These are phyloP conservation scores for Benthosema pterotum DNA, from an alignment of 2,797 vertebrate genomes.

Conservation along the genomic window DNA sequence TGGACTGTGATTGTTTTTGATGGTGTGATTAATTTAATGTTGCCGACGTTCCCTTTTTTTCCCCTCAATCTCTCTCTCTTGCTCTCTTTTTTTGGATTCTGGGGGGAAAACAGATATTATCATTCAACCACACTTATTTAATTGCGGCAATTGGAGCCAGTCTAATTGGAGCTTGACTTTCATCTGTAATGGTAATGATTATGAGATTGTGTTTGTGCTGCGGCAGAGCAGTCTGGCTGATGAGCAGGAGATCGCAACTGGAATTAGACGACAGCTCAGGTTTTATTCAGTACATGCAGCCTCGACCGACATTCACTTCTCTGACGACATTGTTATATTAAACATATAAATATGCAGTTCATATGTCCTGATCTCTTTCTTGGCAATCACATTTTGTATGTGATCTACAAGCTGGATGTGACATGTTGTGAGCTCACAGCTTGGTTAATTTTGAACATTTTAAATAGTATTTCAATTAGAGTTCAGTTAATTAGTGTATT, in stretches of 20 bases:
- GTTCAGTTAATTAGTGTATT: constrained; percentile 16
- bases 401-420: too few species aligned
- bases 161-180: constrained; percentile 83
- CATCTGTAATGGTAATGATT: constrained; percentile 87
- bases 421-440: too few species aligned
- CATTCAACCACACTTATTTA: constrained; percentile 88
- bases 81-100: constrained; percentile 52
- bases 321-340: too few species aligned
- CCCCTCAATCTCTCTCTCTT: constrained; percentile 48
- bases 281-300: constrained; percentile 13
- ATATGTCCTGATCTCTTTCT: too few species aligned
- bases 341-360: too few species aligned
- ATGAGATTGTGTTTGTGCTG: constrained; percentile 81
- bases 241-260: constrained; percentile 41
- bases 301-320: too few species aligned
- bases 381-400: too few species aligned
- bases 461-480: background rate
- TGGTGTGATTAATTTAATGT: constrained; percentile 84
- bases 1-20: constrained; percentile 81
- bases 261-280: constrained; percentile 46
- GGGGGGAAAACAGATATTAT: constrained; percentile 85
- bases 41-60: constrained; percentile 76
- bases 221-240: constrained; percentile 73
- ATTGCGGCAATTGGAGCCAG: constrained; percentile 86
- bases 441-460: too few species aligned